Evolutionary conservation across 2,797 vertebrate genomes (phyloP).

Genomic region (Spinibarbus caldwelli): DNA sequence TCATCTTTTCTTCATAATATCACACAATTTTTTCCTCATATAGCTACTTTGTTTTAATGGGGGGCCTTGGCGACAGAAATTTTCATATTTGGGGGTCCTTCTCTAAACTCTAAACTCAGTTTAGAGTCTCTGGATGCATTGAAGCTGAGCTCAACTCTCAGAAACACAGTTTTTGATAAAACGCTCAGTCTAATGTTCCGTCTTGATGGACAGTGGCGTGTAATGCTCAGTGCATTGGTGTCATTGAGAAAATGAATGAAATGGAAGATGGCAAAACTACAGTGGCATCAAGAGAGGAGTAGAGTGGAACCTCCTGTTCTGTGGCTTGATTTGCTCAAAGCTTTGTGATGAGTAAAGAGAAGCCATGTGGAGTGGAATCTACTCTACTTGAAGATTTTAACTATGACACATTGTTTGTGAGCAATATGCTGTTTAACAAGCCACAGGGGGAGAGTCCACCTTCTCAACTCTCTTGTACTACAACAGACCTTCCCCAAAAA

Average conservation of each 20-base stretch:
- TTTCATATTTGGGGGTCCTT: neutral
- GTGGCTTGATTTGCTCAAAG: constrained; percentile 38
- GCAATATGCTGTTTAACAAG: neutral
- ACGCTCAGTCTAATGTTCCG: neutral
- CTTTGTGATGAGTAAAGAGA: neutral
- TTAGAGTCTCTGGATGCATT: neutral
- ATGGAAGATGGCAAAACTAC: constrained; percentile 48
- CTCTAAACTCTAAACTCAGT: too few species aligned
- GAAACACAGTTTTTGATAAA: neutral
- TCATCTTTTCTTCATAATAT: neutral
- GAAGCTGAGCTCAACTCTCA: neutral
- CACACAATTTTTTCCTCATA: neutral
- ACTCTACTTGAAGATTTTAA: neutral
- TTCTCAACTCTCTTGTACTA: constrained; percentile 22
- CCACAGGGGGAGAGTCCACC: constrained; percentile 39
- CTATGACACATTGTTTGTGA: neutral
- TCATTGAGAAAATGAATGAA: constrained; percentile 39
- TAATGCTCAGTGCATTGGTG: neutral
- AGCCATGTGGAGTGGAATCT: neutral
- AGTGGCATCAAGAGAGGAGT: constrained; percentile 25
- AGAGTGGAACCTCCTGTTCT: constrained; percentile 36
- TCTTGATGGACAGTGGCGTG: neutral
- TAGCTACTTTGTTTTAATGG: neutral
- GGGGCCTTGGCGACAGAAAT: too few species aligned
- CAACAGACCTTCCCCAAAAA: neutral